phyloP scores from a whole-genome alignment of 2,888 invertebrate genomes.

The Drosophila atroscutellata region DNA sequence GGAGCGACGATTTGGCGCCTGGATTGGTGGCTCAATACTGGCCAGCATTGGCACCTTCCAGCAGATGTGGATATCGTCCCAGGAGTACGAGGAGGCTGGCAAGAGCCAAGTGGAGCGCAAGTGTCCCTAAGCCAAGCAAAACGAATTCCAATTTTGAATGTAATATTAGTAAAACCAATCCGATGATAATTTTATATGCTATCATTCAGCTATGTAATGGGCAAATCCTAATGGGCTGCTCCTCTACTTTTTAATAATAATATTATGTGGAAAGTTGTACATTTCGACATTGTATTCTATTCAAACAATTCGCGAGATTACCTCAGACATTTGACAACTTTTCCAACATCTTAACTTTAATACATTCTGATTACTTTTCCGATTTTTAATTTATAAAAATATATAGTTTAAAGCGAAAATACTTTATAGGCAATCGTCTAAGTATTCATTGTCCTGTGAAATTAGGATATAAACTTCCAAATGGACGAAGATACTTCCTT shows the following conservation, averaged over 20 bases:
- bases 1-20: conserved; percentile 97
- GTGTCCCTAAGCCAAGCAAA: conserved; percentile 88
- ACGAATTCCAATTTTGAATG: conserved; percentile 49
- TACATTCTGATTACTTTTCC: neutral
- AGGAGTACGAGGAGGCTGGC: conserved; percentile 99
- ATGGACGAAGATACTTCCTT: neutral
- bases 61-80: conserved; percentile 99
- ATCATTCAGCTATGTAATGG: conserved; percentile 42
- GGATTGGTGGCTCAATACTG: conserved; percentile 99
- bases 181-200: conserved; percentile 35
- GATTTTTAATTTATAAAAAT: conserved; percentile 4
- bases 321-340: neutral
- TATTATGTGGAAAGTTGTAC: conserved; percentile 3
- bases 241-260: conserved; percentile 16
- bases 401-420: neutral
- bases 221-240: conserved; percentile 15
- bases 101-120: conserved; percentile 98
- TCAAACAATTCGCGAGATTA: neutral
- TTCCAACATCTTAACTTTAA: neutral
- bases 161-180: conserved; percentile 51
- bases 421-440: neutral
- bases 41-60: conserved; percentile 99
- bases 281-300: neutral
- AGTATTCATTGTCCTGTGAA: neutral
- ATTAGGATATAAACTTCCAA: neutral